Evolutionary conservation across 2,888 invertebrate genomes (phyloP).

Genomic region (Drepana falcataria): DNA sequence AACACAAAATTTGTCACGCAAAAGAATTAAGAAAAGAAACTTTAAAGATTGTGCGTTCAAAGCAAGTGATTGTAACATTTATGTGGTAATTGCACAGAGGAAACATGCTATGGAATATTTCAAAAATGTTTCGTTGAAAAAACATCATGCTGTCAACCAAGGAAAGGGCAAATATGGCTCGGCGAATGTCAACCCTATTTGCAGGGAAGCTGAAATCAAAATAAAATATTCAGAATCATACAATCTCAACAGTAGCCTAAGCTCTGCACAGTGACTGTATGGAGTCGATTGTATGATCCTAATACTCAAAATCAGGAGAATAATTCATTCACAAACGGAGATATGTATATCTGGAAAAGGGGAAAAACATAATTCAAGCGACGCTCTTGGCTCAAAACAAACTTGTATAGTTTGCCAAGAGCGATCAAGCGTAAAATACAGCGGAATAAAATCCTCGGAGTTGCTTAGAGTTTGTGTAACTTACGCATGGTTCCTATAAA

Average conservation of each 20-base stretch:
- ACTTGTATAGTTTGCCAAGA: slow-evolving; percentile 40
- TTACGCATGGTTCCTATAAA: slow-evolving; percentile 80
- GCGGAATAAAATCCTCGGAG: slow-evolving; percentile 45
- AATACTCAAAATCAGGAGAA: slow-evolving; percentile 12
- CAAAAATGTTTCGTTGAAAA: slow-evolving; percentile 13
- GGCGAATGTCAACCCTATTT: slow-evolving; percentile 24
- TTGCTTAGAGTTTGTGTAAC: slow-evolving; percentile 64
- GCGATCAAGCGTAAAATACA: slow-evolving; percentile 61
- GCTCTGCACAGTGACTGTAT: background rate
- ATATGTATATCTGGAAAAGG: slow-evolving; percentile 12
- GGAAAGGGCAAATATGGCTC: slow-evolving; percentile 15
- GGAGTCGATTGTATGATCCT: slow-evolving; percentile 35
- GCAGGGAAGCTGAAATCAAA: slow-evolving; percentile 45
- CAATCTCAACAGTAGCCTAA: slow-evolving; percentile 24
- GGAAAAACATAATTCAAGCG: slow-evolving; percentile 44
- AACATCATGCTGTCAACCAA: slow-evolving; percentile 40
- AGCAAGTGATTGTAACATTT: slow-evolving; percentile 55
- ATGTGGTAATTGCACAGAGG: slow-evolving; percentile 38
- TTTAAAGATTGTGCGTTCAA: slow-evolving; percentile 32
- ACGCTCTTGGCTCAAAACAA: slow-evolving; percentile 39
- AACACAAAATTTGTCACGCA: slow-evolving; percentile 33
- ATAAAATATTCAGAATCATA: slow-evolving; percentile 29
- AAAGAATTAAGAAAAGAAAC: slow-evolving; percentile 12
- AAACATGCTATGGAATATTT: slow-evolving; percentile 57
- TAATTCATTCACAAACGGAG: slow-evolving; percentile 27